Evolutionary conservation across 1,140 invertebrate genomes (phyloP).

Genomic region (Berghia stephanieae): DNA sequence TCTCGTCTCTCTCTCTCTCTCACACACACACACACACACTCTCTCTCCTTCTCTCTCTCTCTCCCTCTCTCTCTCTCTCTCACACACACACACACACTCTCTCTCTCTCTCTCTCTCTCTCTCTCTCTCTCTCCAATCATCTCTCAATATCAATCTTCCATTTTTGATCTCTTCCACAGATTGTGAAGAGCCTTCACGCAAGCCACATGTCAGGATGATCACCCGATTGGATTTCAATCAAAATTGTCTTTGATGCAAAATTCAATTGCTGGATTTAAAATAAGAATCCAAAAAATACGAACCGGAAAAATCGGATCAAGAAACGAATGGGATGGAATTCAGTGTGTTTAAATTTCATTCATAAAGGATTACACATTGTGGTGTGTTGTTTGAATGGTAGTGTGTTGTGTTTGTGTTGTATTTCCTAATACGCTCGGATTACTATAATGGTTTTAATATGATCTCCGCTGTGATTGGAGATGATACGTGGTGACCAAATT

Average conservation of each 20-base stretch:
- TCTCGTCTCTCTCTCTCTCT: background rate
- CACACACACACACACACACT: background rate
- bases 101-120: slow-evolving; percentile 19
- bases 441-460: too few relatives aligned
- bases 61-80: slow-evolving; percentile 9
- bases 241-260: background rate
- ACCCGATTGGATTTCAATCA: background rate
- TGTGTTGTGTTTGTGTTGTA: too few relatives aligned
- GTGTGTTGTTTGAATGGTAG: too few relatives aligned
- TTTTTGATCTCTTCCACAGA: background rate
- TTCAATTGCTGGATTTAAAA: background rate
- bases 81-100: slow-evolving; percentile 6
- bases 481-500: too few relatives aligned
- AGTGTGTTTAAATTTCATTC: too few relatives aligned
- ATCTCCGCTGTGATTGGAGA: too few relatives aligned
- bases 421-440: too few relatives aligned
- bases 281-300: background rate
- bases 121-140: slow-evolving; percentile 12
- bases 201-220: too few relatives aligned
- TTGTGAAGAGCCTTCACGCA: background rate
- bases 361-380: too few relatives aligned
- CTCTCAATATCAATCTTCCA: background rate
- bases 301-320: too few relatives aligned
- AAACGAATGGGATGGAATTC: too few relatives aligned
- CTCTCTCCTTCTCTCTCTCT: background rate